Conservation (phyloP, 1,140 invertebrate species). For the Drosophila murphyi region DNA sequence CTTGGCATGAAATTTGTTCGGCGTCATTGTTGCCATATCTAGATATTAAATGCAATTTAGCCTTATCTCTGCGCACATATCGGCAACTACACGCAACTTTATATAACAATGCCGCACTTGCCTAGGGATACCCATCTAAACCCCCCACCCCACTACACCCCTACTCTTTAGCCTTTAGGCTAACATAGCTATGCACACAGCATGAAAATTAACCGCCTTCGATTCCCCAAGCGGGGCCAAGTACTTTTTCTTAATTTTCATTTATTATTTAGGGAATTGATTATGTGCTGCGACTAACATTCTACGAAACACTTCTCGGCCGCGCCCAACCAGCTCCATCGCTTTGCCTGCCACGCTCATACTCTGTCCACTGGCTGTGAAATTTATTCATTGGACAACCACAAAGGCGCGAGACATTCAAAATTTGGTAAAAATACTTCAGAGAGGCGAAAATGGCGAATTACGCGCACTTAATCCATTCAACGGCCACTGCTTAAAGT, state of each 20-base stretch:
- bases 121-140: neutral
- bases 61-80: constrained; percentile 16
- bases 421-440: constrained; percentile 22
- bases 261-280: constrained; percentile 72
- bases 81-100: constrained; percentile 12
- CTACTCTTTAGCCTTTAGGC: neutral
- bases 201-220: constrained; percentile 53
- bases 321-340: neutral
- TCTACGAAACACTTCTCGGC: neutral
- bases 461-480: constrained; percentile 41
- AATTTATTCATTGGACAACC: constrained; percentile 68
- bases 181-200: constrained; percentile 29
- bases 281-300: constrained; percentile 48
- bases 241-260: constrained; percentile 57
- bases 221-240: constrained; percentile 41
- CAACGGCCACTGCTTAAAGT: constrained; percentile 18
- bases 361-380: constrained; percentile 35
- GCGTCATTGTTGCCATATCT: constrained; percentile 13
- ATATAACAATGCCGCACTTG: neutral
- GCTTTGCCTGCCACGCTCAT: neutral
- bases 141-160: neutral
- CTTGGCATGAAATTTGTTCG: constrained; percentile 58
- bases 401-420: constrained; percentile 34
- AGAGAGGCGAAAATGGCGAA: constrained; percentile 31
- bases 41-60: constrained; percentile 50